A percentile compares a stretch with the other conserved stretches of the same genome.
Conservation (phyloP, 2,113 vertebrate genomes). For the Neolamprologus caudopunctatus region DNA sequence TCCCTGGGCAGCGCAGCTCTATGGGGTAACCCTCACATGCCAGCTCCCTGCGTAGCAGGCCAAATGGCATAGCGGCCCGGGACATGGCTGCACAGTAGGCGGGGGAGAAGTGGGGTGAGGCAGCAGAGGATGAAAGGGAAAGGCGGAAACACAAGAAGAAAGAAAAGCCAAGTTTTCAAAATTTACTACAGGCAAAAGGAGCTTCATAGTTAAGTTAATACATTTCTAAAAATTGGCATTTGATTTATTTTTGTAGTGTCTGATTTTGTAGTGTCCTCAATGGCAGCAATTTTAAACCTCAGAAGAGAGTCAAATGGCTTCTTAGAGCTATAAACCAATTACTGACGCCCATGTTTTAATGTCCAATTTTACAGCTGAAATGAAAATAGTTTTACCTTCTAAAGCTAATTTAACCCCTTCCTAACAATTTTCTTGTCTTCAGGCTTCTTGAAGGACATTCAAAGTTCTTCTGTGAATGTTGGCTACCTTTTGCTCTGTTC, state of each 20-base stretch:
- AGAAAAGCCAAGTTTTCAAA: neutral
- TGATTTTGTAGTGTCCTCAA: neutral
- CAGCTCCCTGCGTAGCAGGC: constrained; percentile 84
- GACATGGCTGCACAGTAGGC: constrained; percentile 67
- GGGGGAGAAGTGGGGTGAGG: no score
- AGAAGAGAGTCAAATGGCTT: neutral
- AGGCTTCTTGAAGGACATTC: neutral
- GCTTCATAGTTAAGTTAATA: neutral
- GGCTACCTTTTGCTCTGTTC: neutral
- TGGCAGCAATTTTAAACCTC: neutral
- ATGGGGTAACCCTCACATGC: constrained; percentile 91
- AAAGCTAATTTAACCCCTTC: neutral
- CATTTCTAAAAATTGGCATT: neutral
- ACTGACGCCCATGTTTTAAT: neutral
- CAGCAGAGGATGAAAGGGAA: neutral
- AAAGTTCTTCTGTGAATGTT: neutral
- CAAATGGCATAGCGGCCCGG: constrained; percentile 83
- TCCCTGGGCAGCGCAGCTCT: constrained; percentile 89
- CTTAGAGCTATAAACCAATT: neutral
- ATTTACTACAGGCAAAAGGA: neutral
- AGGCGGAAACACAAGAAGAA: neutral
- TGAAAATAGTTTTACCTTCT: neutral
- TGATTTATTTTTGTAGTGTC: neutral
- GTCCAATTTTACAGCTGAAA: neutral
- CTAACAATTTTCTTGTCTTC: neutral